Base-by-base conservation (phyloP, 2,797 vertebrate genomes). In the Pseudochaenichthys georgianus region DNA sequence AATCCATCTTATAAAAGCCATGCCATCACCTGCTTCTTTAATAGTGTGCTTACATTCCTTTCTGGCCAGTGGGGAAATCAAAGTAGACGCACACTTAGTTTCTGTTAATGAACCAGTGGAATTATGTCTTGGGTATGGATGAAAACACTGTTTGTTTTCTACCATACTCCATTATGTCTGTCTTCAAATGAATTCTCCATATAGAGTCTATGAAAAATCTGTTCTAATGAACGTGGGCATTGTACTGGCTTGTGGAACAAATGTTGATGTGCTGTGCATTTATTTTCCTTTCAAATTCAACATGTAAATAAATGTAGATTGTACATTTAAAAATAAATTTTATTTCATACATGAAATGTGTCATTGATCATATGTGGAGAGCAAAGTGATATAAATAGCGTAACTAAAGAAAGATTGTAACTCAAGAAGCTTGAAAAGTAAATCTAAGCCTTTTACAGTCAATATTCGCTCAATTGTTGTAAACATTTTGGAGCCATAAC, bases 271-370 rank as follows among this genome's bases (percentile, higher is more conserved):
- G 45, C n/a, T 41, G 19, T 57, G 17, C 83, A 87, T 91, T 91
- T 89, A 85, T 88, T 90, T 77, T 51, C 15, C 70, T 5, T 72
- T 65, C 2, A 17, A 43, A 42, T 70, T 58, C 1, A 72, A 34
- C 13, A 47, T 82, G 78, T 89, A 82, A 23, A 75, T 80, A 78
- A 41, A 3, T 2, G 50, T 17, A 61, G 5, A 51, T 43, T 57
- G 21, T 61, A 21, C 72, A 1, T 74, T 76, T 73, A n/a, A n/a
- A 70, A 63, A 48, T 38, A 66, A 91, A 87, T 80, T 80, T 3
- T 54, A 59, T 77, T 82, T 82, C 2, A 54, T 58, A 1, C 72
- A 51, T 64, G 0, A 55, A 70, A 17, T 31, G 46, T 70, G 45
- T 78, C 10, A 5, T 6, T 28, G 3, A 17, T 52, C 1, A 41